These are phyloP conservation scores for Hephaestus fuliginosus DNA, from an alignment of 2,797 vertebrate genomes.

Conservation along the genomic window DNA sequence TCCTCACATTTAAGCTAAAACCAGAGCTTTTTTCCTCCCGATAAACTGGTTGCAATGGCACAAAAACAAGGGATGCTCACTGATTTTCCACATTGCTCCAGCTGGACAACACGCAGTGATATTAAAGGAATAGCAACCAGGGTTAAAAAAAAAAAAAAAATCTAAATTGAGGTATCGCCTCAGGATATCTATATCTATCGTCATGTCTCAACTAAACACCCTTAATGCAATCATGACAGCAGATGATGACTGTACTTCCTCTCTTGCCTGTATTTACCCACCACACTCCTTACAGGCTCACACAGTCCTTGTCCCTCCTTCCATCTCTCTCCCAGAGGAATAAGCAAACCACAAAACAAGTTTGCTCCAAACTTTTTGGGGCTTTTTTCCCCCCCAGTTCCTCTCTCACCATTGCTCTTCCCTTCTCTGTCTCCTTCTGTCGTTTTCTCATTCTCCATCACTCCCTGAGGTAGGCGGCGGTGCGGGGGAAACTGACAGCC, in stretches of 20 bases:
- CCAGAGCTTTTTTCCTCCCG: not conserved
- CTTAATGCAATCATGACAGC: slow-evolving; percentile 13
- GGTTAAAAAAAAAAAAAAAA: not conserved
- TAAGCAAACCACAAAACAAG: slow-evolving; percentile 58
- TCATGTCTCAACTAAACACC: not conserved
- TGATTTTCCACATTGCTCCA: slow-evolving; percentile 13
- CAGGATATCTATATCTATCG: too few species aligned
- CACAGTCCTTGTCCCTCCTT: slow-evolving; percentile 1
- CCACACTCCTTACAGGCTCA: slow-evolving; percentile 28
- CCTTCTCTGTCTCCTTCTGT: slow-evolving; percentile 37
- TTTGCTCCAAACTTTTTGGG: slow-evolving; percentile 52
- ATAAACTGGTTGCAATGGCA: not conserved
- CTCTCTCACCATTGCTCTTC: slow-evolving; percentile 56
- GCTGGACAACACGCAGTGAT: slow-evolving; percentile 21
- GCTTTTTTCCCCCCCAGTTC: not conserved
- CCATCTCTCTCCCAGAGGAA: slow-evolving; percentile 37
- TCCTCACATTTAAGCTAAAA: not conserved
- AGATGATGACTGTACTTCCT: slow-evolving; percentile 27
- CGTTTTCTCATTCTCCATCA: slow-evolving; percentile 62
- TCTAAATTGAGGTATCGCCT: too few species aligned
- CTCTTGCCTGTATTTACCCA: slow-evolving; percentile 19
- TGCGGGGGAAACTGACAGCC: slow-evolving; percentile 76
- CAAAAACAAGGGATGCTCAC: slow-evolving; percentile 10
- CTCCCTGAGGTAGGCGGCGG: slow-evolving; percentile 65
- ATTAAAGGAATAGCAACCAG: slow-evolving; percentile 7